These are phyloP conservation scores for Ochropacha duplaris DNA, from an alignment of 2,888 invertebrate genomes.

Conservation along the genomic window DNA sequence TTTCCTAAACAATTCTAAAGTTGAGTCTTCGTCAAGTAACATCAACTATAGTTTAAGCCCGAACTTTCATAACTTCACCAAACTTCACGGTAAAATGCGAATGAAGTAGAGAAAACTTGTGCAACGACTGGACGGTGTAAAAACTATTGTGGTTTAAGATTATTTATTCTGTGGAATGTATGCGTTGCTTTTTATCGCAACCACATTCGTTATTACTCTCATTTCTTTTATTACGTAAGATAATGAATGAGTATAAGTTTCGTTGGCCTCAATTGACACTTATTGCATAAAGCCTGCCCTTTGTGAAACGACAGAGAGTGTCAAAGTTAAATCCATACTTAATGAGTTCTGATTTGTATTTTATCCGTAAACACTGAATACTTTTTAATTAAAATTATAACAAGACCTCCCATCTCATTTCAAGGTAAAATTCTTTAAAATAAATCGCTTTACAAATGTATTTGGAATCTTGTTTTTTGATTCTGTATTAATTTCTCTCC, in stretches of 20 bases:
- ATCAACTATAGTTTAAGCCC: too few relatives aligned
- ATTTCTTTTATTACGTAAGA: not conserved
- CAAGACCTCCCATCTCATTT: too few relatives aligned
- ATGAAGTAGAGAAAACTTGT: not conserved
- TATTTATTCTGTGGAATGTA: not conserved
- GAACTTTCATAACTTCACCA: not conserved
- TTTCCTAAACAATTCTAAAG: too few relatives aligned
- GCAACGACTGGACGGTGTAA: not conserved
- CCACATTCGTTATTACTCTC: not conserved
- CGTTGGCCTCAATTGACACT: not conserved
- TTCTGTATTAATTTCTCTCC: too few relatives aligned
- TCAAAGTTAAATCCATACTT: not conserved
- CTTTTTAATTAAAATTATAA: too few relatives aligned
- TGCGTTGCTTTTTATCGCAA: not conserved
- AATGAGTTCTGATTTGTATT: too few relatives aligned
- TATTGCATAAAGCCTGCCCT: not conserved
- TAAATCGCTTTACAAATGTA: too few relatives aligned
- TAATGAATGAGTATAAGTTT: not conserved
- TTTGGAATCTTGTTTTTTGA: too few relatives aligned
- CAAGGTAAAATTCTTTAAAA: too few relatives aligned
- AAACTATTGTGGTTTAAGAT: not conserved
- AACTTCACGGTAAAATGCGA: not conserved
- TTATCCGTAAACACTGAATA: too few relatives aligned
- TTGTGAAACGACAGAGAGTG: not conserved
- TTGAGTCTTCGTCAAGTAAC: too few relatives aligned